A percentile compares a stretch with the other conserved stretches of the same genome.
These are phyloP conservation scores for Rhynchophorus ferrugineus DNA, from an alignment of 1,140 invertebrate genomes.

Conservation along the genomic window DNA sequence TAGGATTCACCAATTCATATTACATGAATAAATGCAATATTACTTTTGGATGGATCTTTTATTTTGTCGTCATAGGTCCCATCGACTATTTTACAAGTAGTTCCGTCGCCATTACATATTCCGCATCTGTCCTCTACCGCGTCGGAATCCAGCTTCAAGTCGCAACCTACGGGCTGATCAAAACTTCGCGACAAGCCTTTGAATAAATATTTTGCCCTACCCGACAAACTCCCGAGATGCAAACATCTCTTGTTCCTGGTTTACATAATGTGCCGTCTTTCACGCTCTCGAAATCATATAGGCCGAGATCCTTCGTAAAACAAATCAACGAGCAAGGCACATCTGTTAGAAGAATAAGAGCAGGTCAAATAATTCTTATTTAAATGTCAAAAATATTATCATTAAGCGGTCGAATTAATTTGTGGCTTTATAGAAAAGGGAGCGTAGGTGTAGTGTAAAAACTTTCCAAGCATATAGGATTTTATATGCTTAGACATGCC, in stretches of 20 bases:
- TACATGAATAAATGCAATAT: background rate
- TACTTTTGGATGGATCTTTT: constrained; percentile 2
- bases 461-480: too few relatives aligned
- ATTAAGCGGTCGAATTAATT: too few relatives aligned
- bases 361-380: too few relatives aligned
- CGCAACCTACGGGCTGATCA: constrained; percentile 59
- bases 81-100: constrained; percentile 45
- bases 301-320: constrained; percentile 43
- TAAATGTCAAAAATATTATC: too few relatives aligned
- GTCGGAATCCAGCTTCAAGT: constrained; percentile 54
- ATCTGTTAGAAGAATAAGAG: constrained; percentile 30
- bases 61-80: constrained; percentile 31
- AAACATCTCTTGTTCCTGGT: constrained; percentile 49
- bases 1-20: background rate
- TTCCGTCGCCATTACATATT: constrained; percentile 60
- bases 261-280: constrained; percentile 54
- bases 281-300: constrained; percentile 36
- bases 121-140: constrained; percentile 61
- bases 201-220: constrained; percentile 43
- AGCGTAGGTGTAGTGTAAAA: too few relatives aligned
- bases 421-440: too few relatives aligned
- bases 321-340: constrained; percentile 51
- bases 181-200: too few relatives aligned
- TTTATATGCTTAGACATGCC: too few relatives aligned
- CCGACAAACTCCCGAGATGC: constrained; percentile 48